phyloP scores from a whole-genome alignment of 2,113 vertebrate genomes.

The Platysternon megacephalum region DNA sequence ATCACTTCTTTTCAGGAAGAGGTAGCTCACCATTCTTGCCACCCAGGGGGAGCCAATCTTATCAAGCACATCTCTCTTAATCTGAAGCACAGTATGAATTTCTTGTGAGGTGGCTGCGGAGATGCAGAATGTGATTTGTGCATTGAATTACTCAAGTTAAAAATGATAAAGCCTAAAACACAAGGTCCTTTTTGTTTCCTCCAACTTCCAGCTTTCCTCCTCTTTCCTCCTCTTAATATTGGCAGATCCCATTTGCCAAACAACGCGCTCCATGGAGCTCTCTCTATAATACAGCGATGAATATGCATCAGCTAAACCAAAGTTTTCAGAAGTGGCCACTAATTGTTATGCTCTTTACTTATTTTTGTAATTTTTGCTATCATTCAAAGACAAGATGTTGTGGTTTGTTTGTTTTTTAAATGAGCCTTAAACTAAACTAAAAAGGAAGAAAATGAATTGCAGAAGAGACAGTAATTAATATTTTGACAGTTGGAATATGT shows the following conservation, averaged over 20 bases:
- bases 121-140: neutral
- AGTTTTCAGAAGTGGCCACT: neutral
- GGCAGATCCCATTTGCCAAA: neutral
- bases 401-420: neutral
- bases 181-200: neutral
- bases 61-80: neutral
- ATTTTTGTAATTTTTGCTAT: neutral
- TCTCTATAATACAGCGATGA: accelerated
- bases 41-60: accelerated
- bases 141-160: neutral
- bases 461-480: neutral
- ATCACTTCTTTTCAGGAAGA: accelerated
- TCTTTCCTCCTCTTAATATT: neutral
- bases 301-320: neutral
- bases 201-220: neutral
- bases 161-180: neutral
- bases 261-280: neutral
- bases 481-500: neutral
- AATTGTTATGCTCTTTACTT: neutral
- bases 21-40: accelerated
- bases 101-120: neutral
- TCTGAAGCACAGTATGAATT: neutral
- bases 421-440: neutral
- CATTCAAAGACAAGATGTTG: neutral
- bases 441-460: neutral